Evolutionary conservation across 2,888 invertebrate genomes (phyloP).

Genomic region (Cylindroiulus punctatus): DNA sequence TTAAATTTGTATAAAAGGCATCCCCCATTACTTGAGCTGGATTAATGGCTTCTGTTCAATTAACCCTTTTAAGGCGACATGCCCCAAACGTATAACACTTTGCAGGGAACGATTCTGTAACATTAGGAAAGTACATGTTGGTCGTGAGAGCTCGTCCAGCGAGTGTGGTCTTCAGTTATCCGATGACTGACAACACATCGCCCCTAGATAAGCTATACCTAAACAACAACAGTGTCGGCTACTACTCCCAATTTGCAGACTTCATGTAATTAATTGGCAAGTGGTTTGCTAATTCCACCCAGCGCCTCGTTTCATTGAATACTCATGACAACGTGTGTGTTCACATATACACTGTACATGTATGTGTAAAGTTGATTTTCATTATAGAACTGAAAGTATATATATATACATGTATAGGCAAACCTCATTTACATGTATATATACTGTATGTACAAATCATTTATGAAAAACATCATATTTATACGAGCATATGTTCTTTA

Average conservation of each 20-base stretch:
- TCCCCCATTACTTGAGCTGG: constrained; percentile 23
- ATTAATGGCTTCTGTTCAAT: constrained; percentile 43
- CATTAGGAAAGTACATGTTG: not conserved
- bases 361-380: not conserved
- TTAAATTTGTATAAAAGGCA: constrained; percentile 47
- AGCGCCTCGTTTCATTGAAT: not conserved
- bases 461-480: no score
- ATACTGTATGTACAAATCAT: no score
- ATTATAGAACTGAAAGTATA: not conserved
- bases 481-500: no score
- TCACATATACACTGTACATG: no score
- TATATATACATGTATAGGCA: no score
- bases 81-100: constrained; percentile 19
- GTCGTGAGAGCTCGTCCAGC: not conserved
- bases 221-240: not conserved
- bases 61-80: constrained; percentile 35
- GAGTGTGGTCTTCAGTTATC: not conserved
- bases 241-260: not conserved
- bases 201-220: not conserved
- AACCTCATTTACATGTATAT: no score
- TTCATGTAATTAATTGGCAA: not conserved
- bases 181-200: not conserved
- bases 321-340: not conserved
- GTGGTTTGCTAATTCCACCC: not conserved
- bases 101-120: not conserved